Base-by-base conservation (phyloP, 1,140 invertebrate genomes). In the Ephestia elutella region DNA sequence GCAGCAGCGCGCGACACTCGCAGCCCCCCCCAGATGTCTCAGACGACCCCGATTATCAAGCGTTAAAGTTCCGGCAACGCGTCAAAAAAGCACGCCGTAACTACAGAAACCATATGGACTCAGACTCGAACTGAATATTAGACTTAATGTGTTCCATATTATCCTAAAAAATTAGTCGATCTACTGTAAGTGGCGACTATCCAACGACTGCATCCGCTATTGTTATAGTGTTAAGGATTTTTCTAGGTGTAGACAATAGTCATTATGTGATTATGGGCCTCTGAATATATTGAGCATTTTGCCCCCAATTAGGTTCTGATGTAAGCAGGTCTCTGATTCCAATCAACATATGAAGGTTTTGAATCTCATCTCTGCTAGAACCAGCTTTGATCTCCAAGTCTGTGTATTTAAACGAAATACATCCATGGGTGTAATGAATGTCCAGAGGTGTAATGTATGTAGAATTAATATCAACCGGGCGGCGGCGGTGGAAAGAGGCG, bases 91-190 rank as follows among this genome's bases (percentile, higher is more conserved):
- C 89, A 20, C 74, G 89, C 1, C 75, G 90, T 13, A 91, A 90
- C 66, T 89, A 91, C 68, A 84, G 90, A 66, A 90, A 83, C 70
- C 87, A 90, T 59, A 86, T 91, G 64, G 90, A 91, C 55, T 91
- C 91, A 0, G 91, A 92, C 74, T 91, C 90, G 4, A 91, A 91
- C 70, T 92, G 75, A 82, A 63, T 56, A 60, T 62, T 63, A 68
- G 44, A 56, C 57, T 44, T 64, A 49, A 63, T 63, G 58, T 65
- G 60, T 65, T 64, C 35, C 32, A 50, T 57, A 59, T 20, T 53
- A 20, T 20, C 17, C 20, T 53, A n/a, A n/a, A n/a, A n/a, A n/a
- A n/a, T n/a, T n/a, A 65, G 60, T 62, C 64, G 56, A 66, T 59
- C 56, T 63, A 51, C 48, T 59, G n/a, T 63, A 59, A 72, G 38